Evolutionary conservation across 1,140 invertebrate species (phyloP).

Genomic region (Macrobrachium rosenbergii): DNA sequence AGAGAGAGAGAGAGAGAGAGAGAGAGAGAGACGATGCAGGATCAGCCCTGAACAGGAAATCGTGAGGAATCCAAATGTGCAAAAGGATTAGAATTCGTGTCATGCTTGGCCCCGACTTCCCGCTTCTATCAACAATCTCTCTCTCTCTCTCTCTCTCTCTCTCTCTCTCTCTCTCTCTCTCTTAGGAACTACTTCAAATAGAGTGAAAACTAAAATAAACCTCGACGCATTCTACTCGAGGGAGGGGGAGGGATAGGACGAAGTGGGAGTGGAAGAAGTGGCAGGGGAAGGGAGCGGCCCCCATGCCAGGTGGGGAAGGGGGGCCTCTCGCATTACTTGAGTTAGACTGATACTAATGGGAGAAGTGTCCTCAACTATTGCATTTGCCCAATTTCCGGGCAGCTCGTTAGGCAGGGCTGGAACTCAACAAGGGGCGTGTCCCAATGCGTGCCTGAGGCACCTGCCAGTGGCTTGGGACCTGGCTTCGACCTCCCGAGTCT

Average conservation of each 20-base stretch:
- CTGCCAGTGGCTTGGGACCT: not conserved
- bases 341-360: conserved; percentile 56
- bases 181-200: not conserved
- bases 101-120: conserved; percentile 42
- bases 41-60: too few species aligned
- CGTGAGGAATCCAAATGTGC: too few species aligned
- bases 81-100: conserved; percentile 37
- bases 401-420: conserved; percentile 45
- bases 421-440: conserved; percentile 44
- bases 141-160: conserved; percentile 12
- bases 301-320: not conserved
- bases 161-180: not conserved
- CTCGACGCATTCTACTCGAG: conserved; percentile 41
- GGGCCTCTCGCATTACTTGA: conserved; percentile 50
- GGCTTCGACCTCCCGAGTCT: conserved; percentile 12
- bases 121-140: conserved; percentile 11
- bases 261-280: too few species aligned
- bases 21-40: not conserved
- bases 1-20: conserved; percentile 3
- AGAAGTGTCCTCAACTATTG: conserved; percentile 57
- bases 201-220: conserved; percentile 39
- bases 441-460: not conserved
- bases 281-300: too few species aligned
- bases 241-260: too few species aligned
- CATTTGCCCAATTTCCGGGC: conserved; percentile 53